phyloP scores from a whole-genome alignment of 2,113 vertebrate genomes.

The Ardeotis arabs region DNA sequence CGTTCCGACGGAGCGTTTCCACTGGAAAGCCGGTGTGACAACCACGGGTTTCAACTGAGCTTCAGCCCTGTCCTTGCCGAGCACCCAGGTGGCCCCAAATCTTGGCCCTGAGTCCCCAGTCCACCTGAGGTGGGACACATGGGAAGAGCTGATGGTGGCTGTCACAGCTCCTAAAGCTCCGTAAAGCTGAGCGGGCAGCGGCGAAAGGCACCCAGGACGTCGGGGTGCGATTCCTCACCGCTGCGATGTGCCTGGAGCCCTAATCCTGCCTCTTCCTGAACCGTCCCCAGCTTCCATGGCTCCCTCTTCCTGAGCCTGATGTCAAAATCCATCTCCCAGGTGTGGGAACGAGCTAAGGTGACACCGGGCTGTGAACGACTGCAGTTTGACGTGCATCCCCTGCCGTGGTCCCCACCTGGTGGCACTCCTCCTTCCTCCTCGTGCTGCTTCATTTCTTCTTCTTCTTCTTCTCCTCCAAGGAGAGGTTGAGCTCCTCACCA shows the following conservation, averaged over 20 bases:
- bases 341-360: neutral
- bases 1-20: neutral
- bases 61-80: neutral
- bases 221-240: neutral
- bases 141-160: fast-evolving
- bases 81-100: neutral
- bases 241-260: neutral
- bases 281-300: neutral
- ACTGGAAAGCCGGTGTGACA: neutral
- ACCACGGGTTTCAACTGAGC: neutral
- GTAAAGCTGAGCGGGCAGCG: neutral
- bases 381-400: fast-evolving
- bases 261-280: neutral
- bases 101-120: neutral
- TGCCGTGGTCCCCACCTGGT: neutral
- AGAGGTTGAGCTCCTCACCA: neutral
- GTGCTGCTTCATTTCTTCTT: neutral
- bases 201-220: neutral
- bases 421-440: neutral
- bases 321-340: neutral
- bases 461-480: neutral
- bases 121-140: neutral
- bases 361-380: fast-evolving
- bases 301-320: neutral
- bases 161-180: neutral